phyloP scores from a whole-genome alignment of 2,113 vertebrate species.

The Anarhynchus alexandrinus region DNA sequence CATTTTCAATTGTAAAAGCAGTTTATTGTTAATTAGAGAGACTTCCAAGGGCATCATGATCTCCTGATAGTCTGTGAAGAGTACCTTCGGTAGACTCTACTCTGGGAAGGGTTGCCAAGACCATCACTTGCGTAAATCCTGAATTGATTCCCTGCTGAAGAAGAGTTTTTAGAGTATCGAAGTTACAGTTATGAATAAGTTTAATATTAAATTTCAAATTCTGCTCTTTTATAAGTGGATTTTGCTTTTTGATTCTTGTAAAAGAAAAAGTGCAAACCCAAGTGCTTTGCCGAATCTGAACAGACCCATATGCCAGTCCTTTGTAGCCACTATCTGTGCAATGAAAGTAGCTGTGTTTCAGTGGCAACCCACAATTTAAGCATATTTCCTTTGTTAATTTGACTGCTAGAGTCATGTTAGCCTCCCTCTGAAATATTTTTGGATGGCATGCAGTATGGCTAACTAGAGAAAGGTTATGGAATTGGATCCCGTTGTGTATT shows the following conservation, averaged over 20 bases:
- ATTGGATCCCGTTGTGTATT: background rate
- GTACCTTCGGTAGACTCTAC: conserved; percentile 57
- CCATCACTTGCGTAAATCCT: conserved; percentile 56
- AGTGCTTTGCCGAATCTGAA: background rate
- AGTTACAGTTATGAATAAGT: conserved; percentile 60
- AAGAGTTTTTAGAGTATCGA: conserved; percentile 60
- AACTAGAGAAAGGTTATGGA: background rate
- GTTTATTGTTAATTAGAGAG: conserved; percentile 80
- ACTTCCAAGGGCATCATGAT: conserved; percentile 76
- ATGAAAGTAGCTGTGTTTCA: background rate
- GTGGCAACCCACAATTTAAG: background rate
- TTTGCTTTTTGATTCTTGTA: conserved; percentile 58
- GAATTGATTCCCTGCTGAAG: conserved; percentile 70
- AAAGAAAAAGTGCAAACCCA: background rate
- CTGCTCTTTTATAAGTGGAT: conserved; percentile 27
- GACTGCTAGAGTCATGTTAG: background rate
- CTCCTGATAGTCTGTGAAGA: conserved; percentile 69
- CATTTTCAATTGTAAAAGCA: conserved; percentile 75
- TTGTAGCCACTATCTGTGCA: background rate
- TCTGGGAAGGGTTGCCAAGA: conserved; percentile 72
- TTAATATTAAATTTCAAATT: conserved; percentile 38
- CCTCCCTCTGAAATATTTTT: background rate
- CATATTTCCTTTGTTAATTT: background rate
- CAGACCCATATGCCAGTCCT: background rate
- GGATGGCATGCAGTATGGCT: background rate